Evolutionary conservation across 2,888 invertebrate species (phyloP).

Genomic region (Drosophila anceps): DNA sequence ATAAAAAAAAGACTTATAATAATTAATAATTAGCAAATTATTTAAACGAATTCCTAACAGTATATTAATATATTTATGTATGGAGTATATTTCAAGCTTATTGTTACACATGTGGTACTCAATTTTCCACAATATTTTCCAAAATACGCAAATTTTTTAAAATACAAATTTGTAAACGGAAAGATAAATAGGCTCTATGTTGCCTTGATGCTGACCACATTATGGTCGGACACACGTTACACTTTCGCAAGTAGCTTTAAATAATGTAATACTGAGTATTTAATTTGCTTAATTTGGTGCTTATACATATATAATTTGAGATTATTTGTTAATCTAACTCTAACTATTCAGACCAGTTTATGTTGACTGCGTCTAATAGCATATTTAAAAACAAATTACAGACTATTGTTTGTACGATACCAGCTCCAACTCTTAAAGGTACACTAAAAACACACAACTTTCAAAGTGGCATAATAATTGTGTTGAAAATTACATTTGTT

Average conservation of each 20-base stretch:
- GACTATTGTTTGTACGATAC: slow-evolving; percentile 52
- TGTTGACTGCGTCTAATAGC: slow-evolving; percentile 53
- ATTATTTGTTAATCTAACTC: slow-evolving; percentile 18
- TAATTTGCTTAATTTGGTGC: slow-evolving; percentile 11
- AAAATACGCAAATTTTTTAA: background rate
- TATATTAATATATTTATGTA: too few relatives aligned
- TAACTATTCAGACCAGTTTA: slow-evolving; percentile 48
- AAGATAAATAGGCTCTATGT: background rate
- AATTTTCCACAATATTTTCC: background rate
- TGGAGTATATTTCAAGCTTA: too few relatives aligned
- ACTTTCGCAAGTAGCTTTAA: background rate
- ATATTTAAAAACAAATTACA: slow-evolving; percentile 69
- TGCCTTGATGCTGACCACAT: background rate
- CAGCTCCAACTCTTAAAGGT: slow-evolving; percentile 23
- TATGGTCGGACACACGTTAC: background rate
- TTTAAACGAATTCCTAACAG: too few relatives aligned
- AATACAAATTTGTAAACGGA: background rate
- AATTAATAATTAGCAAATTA: background rate
- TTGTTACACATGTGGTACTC: too few relatives aligned
- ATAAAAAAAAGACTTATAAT: background rate
- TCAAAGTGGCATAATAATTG: slow-evolving; percentile 55
- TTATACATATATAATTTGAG: slow-evolving; percentile 4
- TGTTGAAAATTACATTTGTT: slow-evolving; percentile 70
- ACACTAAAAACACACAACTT: slow-evolving; percentile 13
- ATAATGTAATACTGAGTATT: background rate